Evolutionary conservation across 2,113 vertebrate genomes (phyloP).

Genomic region (Callaeas wilsoni): DNA sequence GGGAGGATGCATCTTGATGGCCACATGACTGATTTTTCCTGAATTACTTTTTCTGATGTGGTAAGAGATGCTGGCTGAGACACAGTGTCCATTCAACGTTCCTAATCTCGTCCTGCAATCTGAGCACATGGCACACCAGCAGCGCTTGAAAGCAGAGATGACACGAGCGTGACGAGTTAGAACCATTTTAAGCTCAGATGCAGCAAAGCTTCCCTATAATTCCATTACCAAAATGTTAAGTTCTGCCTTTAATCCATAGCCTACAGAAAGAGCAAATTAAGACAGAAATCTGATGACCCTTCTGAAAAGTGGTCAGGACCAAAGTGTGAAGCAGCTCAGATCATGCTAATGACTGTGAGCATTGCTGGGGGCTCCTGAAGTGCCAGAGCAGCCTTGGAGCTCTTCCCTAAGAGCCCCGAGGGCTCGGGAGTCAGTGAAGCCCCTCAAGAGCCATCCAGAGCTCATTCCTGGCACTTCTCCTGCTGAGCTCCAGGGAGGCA

Average conservation of each 20-base stretch:
- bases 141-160: neutral
- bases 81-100: neutral
- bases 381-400: neutral
- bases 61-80: neutral
- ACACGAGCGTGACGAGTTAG: neutral
- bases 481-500: neutral
- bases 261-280: neutral
- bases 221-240: neutral
- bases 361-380: neutral
- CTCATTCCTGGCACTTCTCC: neutral
- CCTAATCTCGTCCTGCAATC: neutral
- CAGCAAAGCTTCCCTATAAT: neutral
- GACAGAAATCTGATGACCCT: neutral
- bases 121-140: neutral
- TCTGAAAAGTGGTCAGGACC: neutral
- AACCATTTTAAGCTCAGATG: neutral
- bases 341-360: neutral
- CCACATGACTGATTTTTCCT: neutral
- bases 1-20: neutral
- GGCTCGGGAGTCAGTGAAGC: neutral
- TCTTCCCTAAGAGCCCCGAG: neutral
- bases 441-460: neutral
- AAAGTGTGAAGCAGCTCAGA: neutral
- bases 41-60: neutral
- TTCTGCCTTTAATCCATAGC: neutral